Conservation (phyloP, 2,113 vertebrate species). For the Sclerurus mexicanus region DNA sequence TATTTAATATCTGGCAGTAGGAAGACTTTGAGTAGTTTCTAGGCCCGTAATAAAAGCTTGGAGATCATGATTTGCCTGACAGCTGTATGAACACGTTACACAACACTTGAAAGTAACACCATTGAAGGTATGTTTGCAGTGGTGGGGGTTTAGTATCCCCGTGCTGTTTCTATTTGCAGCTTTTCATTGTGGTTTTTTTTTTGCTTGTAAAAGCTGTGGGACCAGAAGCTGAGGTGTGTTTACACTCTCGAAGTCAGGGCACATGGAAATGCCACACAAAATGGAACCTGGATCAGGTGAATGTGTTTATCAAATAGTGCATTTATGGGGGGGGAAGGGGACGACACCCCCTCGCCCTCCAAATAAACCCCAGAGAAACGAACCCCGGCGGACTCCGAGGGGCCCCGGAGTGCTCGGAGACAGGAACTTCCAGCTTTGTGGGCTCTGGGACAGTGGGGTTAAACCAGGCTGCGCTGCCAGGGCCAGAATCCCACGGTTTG, state of each 20-base stretch:
- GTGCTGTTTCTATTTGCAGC: slow-evolving; percentile 28
- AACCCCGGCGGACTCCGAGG: neutral
- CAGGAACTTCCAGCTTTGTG: neutral
- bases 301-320: slow-evolving; percentile 12
- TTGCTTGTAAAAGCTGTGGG: slow-evolving; percentile 17
- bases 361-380: neutral
- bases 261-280: neutral
- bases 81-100: slow-evolving; percentile 43
- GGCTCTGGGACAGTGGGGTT: neutral
- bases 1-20: neutral
- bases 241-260: slow-evolving; percentile 21
- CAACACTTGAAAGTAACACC: slow-evolving; percentile 45
- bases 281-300: neutral
- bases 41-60: slow-evolving; percentile 58
- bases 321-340: neutral
- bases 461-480: neutral
- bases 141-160: slow-evolving; percentile 20
- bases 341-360: neutral
- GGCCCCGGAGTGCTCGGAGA: neutral
- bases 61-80: slow-evolving; percentile 61
- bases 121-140: neutral
- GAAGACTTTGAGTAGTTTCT: neutral
- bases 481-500: neutral
- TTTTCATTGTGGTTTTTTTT: slow-evolving; percentile 21
- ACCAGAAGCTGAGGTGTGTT: slow-evolving; percentile 19